Evolutionary conservation across 2,888 invertebrate genomes (phyloP).

Genomic region (Torymus auratus): DNA sequence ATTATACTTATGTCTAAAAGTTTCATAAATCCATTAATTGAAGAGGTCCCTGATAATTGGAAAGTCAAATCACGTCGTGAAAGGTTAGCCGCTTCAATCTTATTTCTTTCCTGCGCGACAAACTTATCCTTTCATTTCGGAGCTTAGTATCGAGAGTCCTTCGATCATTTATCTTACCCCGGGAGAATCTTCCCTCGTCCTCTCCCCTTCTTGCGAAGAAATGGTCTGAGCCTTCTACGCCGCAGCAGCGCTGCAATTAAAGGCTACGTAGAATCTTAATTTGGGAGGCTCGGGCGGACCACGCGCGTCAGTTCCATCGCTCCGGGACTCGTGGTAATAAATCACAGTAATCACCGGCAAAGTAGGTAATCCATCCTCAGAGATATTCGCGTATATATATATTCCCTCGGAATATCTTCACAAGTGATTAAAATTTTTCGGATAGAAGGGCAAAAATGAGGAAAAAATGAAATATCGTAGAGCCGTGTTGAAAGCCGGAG

Average conservation of each 20-base stretch:
- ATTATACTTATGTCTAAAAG: background rate
- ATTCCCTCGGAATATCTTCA: slow-evolving; percentile 7
- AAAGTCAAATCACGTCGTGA: slow-evolving; percentile 43
- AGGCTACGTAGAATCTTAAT: slow-evolving; percentile 40
- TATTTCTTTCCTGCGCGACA: slow-evolving; percentile 32
- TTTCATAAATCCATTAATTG: slow-evolving; percentile 33
- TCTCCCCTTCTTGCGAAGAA: background rate
- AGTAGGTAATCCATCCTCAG: slow-evolving; percentile 51
- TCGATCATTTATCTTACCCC: slow-evolving; percentile 46
- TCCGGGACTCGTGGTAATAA: slow-evolving; percentile 48
- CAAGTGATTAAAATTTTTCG: slow-evolving; percentile 57
- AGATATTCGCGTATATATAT: background rate
- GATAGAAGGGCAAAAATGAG: slow-evolving; percentile 24
- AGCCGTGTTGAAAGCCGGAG: no score
- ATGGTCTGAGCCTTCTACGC: background rate
- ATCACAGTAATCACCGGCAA: slow-evolving; percentile 59
- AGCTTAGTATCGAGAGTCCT: background rate
- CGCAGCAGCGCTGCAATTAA: slow-evolving; percentile 33
- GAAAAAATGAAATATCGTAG: background rate
- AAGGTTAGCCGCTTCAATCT: slow-evolving; percentile 14
- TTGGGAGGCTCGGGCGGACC: slow-evolving; percentile 12
- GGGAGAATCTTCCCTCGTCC: slow-evolving; percentile 1
- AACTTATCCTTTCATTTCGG: slow-evolving; percentile 46
- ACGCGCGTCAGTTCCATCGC: slow-evolving; percentile 35
- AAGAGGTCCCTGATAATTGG: slow-evolving; percentile 14